phyloP scores from a whole-genome alignment of 2,113 vertebrate species.

The Panurus biarmicus region DNA sequence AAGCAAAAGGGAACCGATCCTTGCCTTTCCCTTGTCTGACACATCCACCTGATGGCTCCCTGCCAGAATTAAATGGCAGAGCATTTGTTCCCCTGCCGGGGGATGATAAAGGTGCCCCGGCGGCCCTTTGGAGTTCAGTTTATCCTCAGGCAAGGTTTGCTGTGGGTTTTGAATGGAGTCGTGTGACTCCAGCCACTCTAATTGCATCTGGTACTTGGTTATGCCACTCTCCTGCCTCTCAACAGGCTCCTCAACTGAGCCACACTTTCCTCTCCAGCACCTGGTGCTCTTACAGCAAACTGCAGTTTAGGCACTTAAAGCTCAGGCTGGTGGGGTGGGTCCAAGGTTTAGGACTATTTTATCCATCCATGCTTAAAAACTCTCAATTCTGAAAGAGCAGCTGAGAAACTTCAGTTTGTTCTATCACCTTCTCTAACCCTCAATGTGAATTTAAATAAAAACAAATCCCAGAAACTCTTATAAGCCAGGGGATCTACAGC shows the following conservation, averaged over 20 bases:
- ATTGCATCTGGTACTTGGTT: not conserved
- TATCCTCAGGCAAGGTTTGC: not conserved
- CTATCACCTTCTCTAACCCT: too few relatives aligned
- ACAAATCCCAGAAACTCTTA: not conserved
- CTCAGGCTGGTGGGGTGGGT: rapidly evolving
- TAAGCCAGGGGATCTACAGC: not conserved
- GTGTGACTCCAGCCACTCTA: not conserved
- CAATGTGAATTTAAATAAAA: rapidly evolving
- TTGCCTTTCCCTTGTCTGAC: not conserved
- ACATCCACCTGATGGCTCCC: not conserved
- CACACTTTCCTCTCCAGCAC: not conserved
- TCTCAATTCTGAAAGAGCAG: not conserved
- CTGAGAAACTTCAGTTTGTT: not conserved
- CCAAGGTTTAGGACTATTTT: not conserved
- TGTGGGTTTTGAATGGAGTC: not conserved
- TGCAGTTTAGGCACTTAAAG: not conserved
- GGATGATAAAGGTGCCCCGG: not conserved
- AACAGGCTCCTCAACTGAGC: not conserved
- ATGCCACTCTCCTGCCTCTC: not conserved
- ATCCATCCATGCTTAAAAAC: not conserved
- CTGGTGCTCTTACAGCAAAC: not conserved
- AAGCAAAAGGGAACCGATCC: not conserved
- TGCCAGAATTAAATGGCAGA: not conserved
- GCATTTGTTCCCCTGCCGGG: not conserved
- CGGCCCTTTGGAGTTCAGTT: not conserved